Percentiles rank a stretch among this genome's conserved stretches.
These are phyloP conservation scores for Atta texana DNA, from an alignment of 1,140 invertebrate species.

Conservation along the genomic window DNA sequence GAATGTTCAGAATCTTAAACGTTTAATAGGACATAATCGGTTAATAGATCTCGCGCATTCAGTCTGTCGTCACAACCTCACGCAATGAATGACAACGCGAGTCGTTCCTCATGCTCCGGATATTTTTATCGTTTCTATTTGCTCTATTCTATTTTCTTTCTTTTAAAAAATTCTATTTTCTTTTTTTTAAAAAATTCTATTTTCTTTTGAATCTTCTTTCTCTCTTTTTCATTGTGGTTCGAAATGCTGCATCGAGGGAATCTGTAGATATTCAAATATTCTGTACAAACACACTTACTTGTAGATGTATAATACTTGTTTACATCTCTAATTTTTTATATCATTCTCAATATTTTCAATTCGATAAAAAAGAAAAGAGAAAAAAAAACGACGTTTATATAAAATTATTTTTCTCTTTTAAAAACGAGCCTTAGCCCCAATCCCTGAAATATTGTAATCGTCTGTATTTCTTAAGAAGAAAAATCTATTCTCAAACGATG, in stretches of 20 bases:
- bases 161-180: constrained; percentile 41
- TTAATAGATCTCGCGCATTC: constrained; percentile 74
- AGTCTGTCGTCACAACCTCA: constrained; percentile 32
- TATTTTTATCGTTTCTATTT: constrained; percentile 46
- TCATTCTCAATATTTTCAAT: too few species aligned
- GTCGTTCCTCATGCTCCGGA: not conserved
- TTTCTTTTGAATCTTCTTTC: not conserved
- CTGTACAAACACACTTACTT: too few species aligned
- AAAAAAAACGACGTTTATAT: too few species aligned
- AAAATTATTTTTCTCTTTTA: not conserved
- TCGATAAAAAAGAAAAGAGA: not conserved
- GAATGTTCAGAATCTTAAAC: constrained; percentile 81
- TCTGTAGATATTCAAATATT: not conserved
- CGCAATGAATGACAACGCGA: constrained; percentile 50
- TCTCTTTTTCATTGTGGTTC: not conserved
- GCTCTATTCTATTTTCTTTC: too few species aligned
- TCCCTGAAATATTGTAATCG: not conserved
- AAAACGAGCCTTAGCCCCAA: not conserved
- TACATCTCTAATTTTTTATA: not conserved
- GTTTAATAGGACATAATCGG: constrained; percentile 81
- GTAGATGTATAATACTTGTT: not conserved
- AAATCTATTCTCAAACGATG: not conserved
- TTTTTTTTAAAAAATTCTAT: constrained; percentile 28
- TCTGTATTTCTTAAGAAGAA: not conserved
- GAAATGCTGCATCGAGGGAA: not conserved